These are phyloP conservation scores for Plecotus auritus DNA, from an alignment of 2,113 vertebrate genomes.

Conservation along the genomic window DNA sequence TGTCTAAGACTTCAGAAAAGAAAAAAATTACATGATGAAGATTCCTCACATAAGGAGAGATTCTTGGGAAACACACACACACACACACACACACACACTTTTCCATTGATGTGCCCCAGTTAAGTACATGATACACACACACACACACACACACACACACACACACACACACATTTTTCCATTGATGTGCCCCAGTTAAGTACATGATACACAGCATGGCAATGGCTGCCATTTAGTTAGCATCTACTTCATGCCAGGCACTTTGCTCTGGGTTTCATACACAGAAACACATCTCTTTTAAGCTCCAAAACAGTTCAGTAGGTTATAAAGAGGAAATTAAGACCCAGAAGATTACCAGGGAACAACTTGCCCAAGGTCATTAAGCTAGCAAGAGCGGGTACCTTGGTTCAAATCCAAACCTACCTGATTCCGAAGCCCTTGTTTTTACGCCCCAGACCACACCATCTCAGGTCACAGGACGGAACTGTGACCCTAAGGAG, in stretches of 20 bases:
- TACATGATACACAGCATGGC: not conserved
- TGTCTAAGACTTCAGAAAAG: not conserved
- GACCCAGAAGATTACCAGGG: not conserved
- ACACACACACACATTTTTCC: not conserved
- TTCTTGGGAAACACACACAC: not conserved
- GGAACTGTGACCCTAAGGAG: not conserved
- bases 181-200: not conserved
- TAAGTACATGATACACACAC: not conserved
- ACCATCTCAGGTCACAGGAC: not conserved
- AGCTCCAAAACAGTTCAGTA: not conserved
- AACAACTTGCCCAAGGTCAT: not conserved
- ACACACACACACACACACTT: not conserved
- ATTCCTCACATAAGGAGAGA: not conserved
- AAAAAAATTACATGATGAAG: not conserved
- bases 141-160: too few relatives aligned
- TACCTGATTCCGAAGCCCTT: not conserved
- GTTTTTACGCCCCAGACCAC: not conserved
- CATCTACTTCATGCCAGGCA: not conserved
- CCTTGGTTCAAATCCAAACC: not conserved
- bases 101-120: not conserved
- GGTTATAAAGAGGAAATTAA: not conserved
- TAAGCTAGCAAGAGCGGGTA: not conserved
- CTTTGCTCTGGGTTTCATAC: not conserved
- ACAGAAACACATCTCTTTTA: not conserved
- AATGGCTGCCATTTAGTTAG: not conserved